A percentile compares a stretch with the other conserved stretches of the same genome.
phyloP scores from a whole-genome alignment of 1,140 invertebrate species.

The Drosophila kikkawai region DNA sequence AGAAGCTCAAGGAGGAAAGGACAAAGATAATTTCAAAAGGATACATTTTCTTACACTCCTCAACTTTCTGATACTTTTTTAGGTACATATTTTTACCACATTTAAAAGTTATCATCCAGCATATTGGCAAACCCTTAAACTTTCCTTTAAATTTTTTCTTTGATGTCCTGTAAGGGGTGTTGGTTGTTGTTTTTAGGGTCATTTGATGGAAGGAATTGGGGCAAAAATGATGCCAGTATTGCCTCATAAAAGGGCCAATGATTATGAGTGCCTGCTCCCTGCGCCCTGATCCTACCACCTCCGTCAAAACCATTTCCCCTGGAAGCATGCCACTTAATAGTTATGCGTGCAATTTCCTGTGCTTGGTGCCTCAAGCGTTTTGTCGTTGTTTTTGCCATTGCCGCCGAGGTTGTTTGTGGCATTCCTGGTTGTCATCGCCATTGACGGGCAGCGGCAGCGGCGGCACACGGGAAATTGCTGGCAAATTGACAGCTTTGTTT shows the following conservation, averaged over 20 bases:
- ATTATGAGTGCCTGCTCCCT: constrained; percentile 47
- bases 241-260: constrained; percentile 52
- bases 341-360: constrained; percentile 82
- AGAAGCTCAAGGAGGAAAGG: background rate
- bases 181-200: constrained; percentile 56
- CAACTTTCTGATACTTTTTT: background rate
- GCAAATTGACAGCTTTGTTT: constrained; percentile 81
- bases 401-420: constrained; percentile 31
- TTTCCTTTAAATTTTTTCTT: constrained; percentile 8
- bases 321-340: constrained; percentile 76
- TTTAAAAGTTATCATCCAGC: background rate
- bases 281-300: background rate
- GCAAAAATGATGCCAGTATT: constrained; percentile 29
- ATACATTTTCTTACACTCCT: background rate
- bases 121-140: background rate
- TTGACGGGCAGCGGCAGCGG: background rate
- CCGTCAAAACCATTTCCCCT: background rate
- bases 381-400: constrained; percentile 41
- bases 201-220: constrained; percentile 41
- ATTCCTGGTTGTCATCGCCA: constrained; percentile 43
- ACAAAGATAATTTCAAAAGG: background rate
- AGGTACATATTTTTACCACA: background rate
- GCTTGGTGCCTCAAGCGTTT: constrained; percentile 63
- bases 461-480: constrained; percentile 64
- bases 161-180: constrained; percentile 3